Percentiles rank a stretch among this genome's conserved stretches.
Evolutionary conservation across 2,113 vertebrate genomes (phyloP).

Genomic region (Vulpes lagopus): DNA sequence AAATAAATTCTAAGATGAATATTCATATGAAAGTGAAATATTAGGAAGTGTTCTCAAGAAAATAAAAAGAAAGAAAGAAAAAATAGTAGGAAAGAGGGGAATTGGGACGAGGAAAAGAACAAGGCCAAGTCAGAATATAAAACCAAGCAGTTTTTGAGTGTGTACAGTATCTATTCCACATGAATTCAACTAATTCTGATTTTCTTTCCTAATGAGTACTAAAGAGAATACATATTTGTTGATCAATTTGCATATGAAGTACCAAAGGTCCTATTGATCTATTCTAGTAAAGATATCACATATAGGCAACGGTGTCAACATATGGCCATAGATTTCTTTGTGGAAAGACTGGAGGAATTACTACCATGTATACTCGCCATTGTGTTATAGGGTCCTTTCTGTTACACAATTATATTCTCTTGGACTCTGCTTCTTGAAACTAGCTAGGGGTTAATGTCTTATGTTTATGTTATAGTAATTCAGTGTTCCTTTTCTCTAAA

Average conservation of each 20-base stretch:
- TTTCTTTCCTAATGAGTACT: not conserved
- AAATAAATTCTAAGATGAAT: not conserved
- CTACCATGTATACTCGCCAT: not conserved
- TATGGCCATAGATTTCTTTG: not conserved
- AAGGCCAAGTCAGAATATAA: not conserved
- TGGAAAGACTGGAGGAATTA: not conserved
- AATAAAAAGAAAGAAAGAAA: not conserved
- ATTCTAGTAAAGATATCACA: not conserved
- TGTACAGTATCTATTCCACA: not conserved
- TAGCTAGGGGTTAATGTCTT: not conserved
- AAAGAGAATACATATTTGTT: not conserved
- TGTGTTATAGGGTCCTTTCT: not conserved
- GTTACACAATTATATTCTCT: not conserved
- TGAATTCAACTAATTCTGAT: not conserved
- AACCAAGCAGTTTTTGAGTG: not conserved
- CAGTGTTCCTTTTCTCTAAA: not conserved
- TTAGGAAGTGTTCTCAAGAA: not conserved
- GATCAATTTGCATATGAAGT: not conserved
- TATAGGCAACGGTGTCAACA: not conserved
- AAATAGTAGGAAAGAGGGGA: not conserved
- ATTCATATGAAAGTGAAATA: slow-evolving; percentile 29
- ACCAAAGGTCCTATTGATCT: not conserved
- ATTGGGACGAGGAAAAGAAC: not conserved
- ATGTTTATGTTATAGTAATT: not conserved
- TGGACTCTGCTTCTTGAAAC: not conserved